A percentile compares a stretch with the other conserved stretches of the same genome.
Evolutionary conservation across 1,140 invertebrate genomes (phyloP).

Genomic region (Megathymus violae): DNA sequence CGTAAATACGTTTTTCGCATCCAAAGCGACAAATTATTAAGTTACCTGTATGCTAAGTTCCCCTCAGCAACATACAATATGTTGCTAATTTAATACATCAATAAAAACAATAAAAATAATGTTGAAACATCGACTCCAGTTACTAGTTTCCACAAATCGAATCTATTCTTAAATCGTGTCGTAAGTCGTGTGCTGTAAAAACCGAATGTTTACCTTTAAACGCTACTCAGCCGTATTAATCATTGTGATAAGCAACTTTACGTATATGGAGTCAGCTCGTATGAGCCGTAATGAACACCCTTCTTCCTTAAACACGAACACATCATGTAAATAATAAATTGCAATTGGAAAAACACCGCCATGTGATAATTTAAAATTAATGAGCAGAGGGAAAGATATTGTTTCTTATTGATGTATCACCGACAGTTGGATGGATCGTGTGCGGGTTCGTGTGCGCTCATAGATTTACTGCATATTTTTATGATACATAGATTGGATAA

Average conservation of each 20-base stretch:
- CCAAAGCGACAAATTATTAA: too few relatives aligned
- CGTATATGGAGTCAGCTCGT: constrained; percentile 43
- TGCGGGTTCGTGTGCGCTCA: background rate
- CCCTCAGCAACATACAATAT: too few relatives aligned
- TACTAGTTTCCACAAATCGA: too few relatives aligned
- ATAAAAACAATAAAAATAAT: too few relatives aligned
- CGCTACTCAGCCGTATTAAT: constrained; percentile 43
- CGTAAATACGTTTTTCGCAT: too few relatives aligned
- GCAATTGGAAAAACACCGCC: constrained; percentile 40
- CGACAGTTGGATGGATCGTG: background rate
- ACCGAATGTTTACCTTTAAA: constrained; percentile 33
- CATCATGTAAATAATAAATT: constrained; percentile 47
- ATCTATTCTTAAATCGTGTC: too few relatives aligned
- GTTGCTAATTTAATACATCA: too few relatives aligned
- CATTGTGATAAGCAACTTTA: constrained; percentile 40
- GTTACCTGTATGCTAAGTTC: too few relatives aligned
- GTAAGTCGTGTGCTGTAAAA: constrained; percentile 11
- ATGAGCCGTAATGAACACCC: constrained; percentile 31
- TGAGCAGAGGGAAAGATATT: constrained; percentile 5
- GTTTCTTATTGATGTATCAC: constrained; percentile 15
- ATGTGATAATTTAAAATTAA: constrained; percentile 33
- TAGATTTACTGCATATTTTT: too few relatives aligned
- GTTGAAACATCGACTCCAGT: too few relatives aligned
- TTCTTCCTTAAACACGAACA: constrained; percentile 48
- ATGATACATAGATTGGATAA: too few relatives aligned